phyloP scores from a whole-genome alignment of 2,797 vertebrate genomes.

The Pelodytes ibericus region DNA sequence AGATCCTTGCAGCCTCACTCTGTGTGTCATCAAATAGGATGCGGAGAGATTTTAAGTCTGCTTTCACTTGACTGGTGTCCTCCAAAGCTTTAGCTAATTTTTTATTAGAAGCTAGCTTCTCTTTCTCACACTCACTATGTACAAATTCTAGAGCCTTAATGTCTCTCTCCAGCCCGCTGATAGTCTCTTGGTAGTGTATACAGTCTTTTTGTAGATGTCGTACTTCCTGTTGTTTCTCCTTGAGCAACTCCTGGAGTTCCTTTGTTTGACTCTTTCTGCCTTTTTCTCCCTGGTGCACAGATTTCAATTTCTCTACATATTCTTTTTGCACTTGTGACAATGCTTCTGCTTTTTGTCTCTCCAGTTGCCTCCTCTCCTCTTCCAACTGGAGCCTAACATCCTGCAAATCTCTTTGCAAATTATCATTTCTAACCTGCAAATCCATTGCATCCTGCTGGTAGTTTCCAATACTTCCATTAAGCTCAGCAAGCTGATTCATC shows the following conservation, averaged over 20 bases:
- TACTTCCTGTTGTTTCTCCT: slow-evolving; percentile 93
- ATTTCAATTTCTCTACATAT: slow-evolving; percentile 84
- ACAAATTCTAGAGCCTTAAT: slow-evolving; percentile 81
- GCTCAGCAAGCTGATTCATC: slow-evolving; percentile 97
- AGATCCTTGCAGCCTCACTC: slow-evolving; percentile 75
- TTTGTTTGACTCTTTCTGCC: slow-evolving; percentile 78
- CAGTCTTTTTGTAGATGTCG: slow-evolving; percentile 91
- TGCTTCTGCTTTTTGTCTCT: slow-evolving; percentile 77
- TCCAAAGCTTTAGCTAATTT: slow-evolving; percentile 70
- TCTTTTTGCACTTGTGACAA: slow-evolving; percentile 83
- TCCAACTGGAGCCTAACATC: slow-evolving; percentile 77
- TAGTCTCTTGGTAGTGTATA: slow-evolving; percentile 91
- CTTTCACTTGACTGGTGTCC: slow-evolving; percentile 71
- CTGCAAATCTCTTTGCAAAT: slow-evolving; percentile 73
- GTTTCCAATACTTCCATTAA: slow-evolving; percentile 96
- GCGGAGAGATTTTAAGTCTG: slow-evolving; percentile 76
- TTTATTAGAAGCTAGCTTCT: slow-evolving; percentile 72
- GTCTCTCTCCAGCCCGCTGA: slow-evolving; percentile 83
- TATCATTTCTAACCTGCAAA: slow-evolving; percentile 73
- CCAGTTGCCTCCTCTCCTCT: slow-evolving; percentile 86
- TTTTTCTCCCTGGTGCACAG: slow-evolving; percentile 77
- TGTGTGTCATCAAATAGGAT: slow-evolving; percentile 79
- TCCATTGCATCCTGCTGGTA: slow-evolving; percentile 91
- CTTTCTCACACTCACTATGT: slow-evolving; percentile 75
- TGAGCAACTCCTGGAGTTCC: slow-evolving; percentile 93